Base-by-base conservation (phyloP, 2,113 vertebrate species). In the Nothobranchius kuhntae region DNA sequence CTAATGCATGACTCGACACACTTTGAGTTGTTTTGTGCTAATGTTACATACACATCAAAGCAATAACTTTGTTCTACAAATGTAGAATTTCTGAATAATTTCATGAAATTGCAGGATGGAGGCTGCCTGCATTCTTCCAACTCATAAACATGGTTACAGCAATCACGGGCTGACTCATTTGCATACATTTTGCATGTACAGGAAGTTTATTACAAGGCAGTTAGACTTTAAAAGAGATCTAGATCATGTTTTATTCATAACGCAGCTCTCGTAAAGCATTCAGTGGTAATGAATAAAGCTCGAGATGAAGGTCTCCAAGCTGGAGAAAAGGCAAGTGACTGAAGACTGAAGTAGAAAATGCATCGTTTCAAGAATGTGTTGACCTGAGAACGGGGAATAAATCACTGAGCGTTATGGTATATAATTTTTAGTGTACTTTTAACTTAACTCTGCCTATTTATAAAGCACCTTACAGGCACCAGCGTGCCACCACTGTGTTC, bases 171-270 rank as follows among this genome's bases (percentile, higher is more conserved):
- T 57, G 42, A 58, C 15, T 24, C 53, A 78, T 84, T 75, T 60
- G 56, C 72, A 75, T 63, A 65, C 73, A 70, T 69, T 80, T 67
- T 6, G 17, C 58, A 80, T 75, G 51, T 62, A 72, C 51, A 53
- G 57, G 46, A 68, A 35, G 40, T 68, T 71, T 72, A 68, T 61
- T 40, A 47, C 58, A 66, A 74, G 40, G 62, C 52, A 51, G 59
- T 66, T 61, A 56, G 48, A 60, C 50, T 70, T 57, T 1, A 24
- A 74, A 24, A 73, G 7, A 71, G 57, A 64, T 62, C 69, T 51
- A 42, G 62, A 53, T 56, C 14, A 71, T 78, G 17, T 15, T 65
- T 79, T 70, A 81, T 87, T 81, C 54, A 83, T 68, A 17, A 24
- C 35, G 52, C 13, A 57, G 21, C 44, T 10, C 9, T 62, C 46